Base-by-base conservation (phyloP, 2,888 invertebrate species). In the Acrobasis suavella region DNA sequence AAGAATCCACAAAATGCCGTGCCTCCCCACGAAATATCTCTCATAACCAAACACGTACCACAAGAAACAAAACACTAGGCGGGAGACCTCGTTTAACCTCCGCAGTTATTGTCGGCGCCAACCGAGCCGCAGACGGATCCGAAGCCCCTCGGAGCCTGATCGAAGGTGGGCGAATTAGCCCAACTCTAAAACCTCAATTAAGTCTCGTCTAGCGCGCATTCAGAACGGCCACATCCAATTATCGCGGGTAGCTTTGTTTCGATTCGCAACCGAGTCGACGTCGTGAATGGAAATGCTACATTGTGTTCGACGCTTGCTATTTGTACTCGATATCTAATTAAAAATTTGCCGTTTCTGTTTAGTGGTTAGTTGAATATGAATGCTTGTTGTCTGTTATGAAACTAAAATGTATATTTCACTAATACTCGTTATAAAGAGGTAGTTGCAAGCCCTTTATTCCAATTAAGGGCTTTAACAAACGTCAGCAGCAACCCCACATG, bases 151-250 rank as follows among this genome's bases (percentile, higher is more conserved):
- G 79, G 77, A 81, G 55, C 49, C 85, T 83, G 86, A 87, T 87
- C 88, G 86, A 87, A 91, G 91, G 91, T 89, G 86, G 86, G 87
- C 83, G 90, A 91, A 91, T 91, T 91, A 91, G 91, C 86, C 85
- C 87, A 88, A 88, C 91, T 91, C 90, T 86, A 88, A 91, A 92
- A 91, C 91, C 91, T 91, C 91, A 91, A 92, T 92, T 91, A 91
- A 91, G 90, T 92, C 89, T 89, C 89, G 91, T 89, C 91, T 91
- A 88, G 91, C 86, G 86, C 85, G 87, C 85, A 87, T 89, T 89
- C 87, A 85, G 86, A 82, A 83, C 86, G 87, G 87, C 89, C 91
- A 86, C 90, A 83, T 89, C 91, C 91, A 91, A 92, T 92, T 92
- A 92, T 89, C 89, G 86, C 83, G 85, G 86, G 81, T 83, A 83